These are phyloP conservation scores for Eciton burchellii DNA, from an alignment of 1,140 invertebrate genomes.

Conservation along the genomic window DNA sequence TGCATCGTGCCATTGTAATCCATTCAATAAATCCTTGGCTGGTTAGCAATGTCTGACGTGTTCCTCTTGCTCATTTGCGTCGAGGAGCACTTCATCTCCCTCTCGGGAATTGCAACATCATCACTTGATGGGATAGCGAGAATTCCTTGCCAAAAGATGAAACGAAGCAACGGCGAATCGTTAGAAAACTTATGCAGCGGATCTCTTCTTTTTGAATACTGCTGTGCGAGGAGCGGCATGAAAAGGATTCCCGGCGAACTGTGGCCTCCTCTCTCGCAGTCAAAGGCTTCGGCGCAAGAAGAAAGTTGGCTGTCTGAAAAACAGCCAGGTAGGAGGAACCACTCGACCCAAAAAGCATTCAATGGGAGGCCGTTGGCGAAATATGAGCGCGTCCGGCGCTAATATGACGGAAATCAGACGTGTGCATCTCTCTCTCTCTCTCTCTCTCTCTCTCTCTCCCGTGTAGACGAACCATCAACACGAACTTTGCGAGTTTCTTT, in stretches of 20 bases:
- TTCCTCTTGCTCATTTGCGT: constrained; percentile 5
- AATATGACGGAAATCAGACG: constrained; percentile 48
- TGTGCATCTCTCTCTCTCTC: constrained; percentile 36
- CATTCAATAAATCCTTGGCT: neutral
- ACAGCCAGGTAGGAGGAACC: constrained; percentile 51
- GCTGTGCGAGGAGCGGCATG: constrained; percentile 40
- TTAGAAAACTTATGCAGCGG: constrained; percentile 48
- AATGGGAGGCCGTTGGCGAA: constrained; percentile 53
- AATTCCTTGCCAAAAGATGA: constrained; percentile 35
- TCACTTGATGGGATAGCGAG: constrained; percentile 9
- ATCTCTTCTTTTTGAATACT: constrained; percentile 40
- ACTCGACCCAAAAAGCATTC: constrained; percentile 72
- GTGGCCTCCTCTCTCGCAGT: constrained; percentile 45
- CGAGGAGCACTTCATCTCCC: constrained; percentile 11
- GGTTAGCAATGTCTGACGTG: neutral
- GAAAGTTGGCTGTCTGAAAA: constrained; percentile 61
- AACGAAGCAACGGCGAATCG: constrained; percentile 53
- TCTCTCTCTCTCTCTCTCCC: constrained; percentile 44
- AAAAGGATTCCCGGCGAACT: constrained; percentile 63
- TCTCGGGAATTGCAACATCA: constrained; percentile 47
- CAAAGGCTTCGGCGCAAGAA: constrained; percentile 57
- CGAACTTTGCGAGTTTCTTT: constrained; percentile 32
- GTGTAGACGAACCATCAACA: neutral
- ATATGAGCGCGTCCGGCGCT: constrained; percentile 57
- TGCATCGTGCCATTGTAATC: neutral